These are phyloP conservation scores for Saccopteryx bilineata DNA, from an alignment of 2,113 vertebrate genomes.

Conservation along the genomic window DNA sequence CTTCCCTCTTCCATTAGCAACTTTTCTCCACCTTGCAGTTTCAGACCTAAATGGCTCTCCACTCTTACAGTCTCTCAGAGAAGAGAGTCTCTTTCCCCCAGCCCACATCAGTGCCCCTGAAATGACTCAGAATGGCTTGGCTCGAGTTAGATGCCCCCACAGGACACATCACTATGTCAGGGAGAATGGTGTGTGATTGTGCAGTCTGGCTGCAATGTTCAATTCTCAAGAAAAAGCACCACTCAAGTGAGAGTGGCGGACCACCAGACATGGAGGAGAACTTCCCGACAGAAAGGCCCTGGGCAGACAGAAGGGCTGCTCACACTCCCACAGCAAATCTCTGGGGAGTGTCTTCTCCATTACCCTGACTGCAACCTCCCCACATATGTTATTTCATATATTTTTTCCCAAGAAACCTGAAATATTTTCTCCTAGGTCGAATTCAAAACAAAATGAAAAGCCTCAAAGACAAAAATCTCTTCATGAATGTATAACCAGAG, in stretches of 20 bases:
- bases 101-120: background rate
- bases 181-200: background rate
- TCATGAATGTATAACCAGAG: background rate
- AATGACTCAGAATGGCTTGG: background rate
- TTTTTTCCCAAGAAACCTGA: background rate
- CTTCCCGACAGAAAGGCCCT: background rate
- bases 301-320: background rate
- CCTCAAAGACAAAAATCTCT: background rate
- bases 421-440: background rate
- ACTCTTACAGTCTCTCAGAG: background rate
- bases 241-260: background rate
- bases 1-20: background rate
- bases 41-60: background rate
- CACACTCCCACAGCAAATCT: background rate
- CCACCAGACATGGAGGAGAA: background rate
- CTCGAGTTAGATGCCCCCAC: background rate
- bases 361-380: background rate
- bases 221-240: background rate
- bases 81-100: background rate
- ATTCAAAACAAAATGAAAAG: conserved; percentile 25
- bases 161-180: too few species aligned
- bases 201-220: background rate
- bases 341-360: background rate
- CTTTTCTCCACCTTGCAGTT: background rate
- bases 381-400: background rate